Conservation (phyloP, 2,888 invertebrate genomes). For the Drosophila phalerata region DNA sequence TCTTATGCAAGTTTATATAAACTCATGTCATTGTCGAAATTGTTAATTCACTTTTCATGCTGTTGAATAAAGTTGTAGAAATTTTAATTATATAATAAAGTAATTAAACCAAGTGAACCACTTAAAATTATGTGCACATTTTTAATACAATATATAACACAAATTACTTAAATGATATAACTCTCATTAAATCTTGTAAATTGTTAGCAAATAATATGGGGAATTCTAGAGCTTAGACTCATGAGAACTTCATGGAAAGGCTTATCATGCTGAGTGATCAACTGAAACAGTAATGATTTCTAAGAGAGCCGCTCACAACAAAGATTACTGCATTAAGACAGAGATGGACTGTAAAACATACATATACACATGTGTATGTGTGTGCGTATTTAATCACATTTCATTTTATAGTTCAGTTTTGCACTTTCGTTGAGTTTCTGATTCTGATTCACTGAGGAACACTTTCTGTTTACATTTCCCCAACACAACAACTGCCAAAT, state of each 20-base stretch:
- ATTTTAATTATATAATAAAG: conserved; percentile 44
- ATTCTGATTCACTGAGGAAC: conserved; percentile 10
- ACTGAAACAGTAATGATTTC: conserved; percentile 3
- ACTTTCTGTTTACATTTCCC: conserved; percentile 9
- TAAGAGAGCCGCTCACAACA: neutral
- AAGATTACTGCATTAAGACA: conserved; percentile 2
- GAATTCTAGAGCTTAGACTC: neutral
- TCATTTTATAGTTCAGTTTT: neutral
- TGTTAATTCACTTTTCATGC: conserved; percentile 38
- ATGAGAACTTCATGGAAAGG: neutral
- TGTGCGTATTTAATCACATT: conserved; percentile 6
- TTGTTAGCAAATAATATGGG: neutral
- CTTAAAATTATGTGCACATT: conserved; percentile 10
- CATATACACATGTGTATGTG: neutral
- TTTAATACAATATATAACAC: conserved; percentile 5
- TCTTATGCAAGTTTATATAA: conserved; percentile 17
- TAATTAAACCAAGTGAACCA: conserved; percentile 13
- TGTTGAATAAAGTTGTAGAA: conserved; percentile 53
- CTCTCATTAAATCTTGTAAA: conserved; percentile 1
- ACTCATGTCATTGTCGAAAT: conserved; percentile 46
- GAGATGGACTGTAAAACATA: neutral
- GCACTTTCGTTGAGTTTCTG: neutral
- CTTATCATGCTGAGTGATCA: conserved; percentile 14
- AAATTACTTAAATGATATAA: conserved; percentile 2
- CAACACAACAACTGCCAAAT: conserved; percentile 3